phyloP scores from a whole-genome alignment of 2,797 vertebrate genomes.

The Sternotherus odoratus region DNA sequence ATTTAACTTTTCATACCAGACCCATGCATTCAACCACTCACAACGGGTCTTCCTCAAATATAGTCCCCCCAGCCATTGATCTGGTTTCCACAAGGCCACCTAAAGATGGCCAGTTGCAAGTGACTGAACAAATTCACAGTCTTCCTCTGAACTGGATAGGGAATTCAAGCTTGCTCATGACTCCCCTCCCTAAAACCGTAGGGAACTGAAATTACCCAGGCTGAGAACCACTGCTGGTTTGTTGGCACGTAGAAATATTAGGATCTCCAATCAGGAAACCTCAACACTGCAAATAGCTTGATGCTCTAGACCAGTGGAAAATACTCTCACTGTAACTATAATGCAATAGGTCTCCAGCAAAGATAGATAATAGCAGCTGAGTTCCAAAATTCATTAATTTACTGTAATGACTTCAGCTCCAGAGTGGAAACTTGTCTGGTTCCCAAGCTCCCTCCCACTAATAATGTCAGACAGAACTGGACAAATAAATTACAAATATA shows the following conservation, averaged over 20 bases:
- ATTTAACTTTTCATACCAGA: constrained; percentile 57
- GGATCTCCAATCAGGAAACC: background rate
- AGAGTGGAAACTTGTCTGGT: background rate
- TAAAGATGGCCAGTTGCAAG: constrained; percentile 30
- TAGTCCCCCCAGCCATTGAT: constrained; percentile 65
- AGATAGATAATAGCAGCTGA: background rate
- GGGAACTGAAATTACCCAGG: background rate
- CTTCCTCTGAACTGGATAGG: no score
- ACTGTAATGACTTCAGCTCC: background rate
- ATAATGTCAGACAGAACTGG: background rate
- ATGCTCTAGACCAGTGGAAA: background rate
- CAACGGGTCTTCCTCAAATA: constrained; percentile 73
- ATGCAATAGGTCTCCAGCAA: background rate
- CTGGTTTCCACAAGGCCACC: constrained; percentile 51
- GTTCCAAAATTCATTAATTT: background rate
- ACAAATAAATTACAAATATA: background rate
- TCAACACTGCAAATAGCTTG: background rate
- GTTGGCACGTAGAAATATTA: background rate
- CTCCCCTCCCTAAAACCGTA: background rate
- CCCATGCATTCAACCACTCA: constrained; percentile 60
- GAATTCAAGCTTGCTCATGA: background rate
- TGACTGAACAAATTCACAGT: constrained; percentile 56
- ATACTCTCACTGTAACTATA: background rate
- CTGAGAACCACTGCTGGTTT: background rate
- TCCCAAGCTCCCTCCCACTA: background rate